Conservation (phyloP, 1,140 invertebrate genomes). For the Bombus breviceps region DNA sequence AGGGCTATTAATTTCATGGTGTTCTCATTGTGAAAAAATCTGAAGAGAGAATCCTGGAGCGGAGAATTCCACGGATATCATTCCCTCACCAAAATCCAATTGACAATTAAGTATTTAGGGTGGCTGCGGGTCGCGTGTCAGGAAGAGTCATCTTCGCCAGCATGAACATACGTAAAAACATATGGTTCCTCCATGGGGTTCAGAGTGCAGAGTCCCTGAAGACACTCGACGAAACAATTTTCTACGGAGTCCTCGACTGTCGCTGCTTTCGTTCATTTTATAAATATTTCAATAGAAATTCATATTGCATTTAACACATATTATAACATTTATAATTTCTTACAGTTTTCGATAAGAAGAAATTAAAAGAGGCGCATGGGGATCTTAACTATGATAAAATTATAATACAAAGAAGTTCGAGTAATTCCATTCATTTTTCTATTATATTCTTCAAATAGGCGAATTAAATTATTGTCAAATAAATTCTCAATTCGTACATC, state of each 20-base stretch:
- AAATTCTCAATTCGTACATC: background rate
- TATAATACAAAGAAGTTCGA: too few relatives aligned
- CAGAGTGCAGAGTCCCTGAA: slow-evolving; percentile 43
- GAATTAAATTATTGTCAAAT: background rate
- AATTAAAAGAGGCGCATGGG: too few relatives aligned
- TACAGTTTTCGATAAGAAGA: too few relatives aligned
- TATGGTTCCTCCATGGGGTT: slow-evolving; percentile 70
- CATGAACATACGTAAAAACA: slow-evolving; percentile 68
- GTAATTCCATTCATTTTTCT: too few relatives aligned
- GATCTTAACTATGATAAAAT: too few relatives aligned
- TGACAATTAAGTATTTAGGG: slow-evolving; percentile 52
- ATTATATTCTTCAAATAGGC: too few relatives aligned
- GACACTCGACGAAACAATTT: slow-evolving; percentile 40
- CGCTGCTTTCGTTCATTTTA: slow-evolving; percentile 7
- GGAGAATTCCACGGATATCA: slow-evolving; percentile 47
- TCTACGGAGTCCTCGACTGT: background rate
- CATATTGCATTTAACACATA: background rate
- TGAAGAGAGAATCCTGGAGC: background rate
- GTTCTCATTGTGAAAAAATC: background rate
- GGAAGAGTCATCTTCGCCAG: slow-evolving; percentile 73
- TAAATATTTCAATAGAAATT: background rate
- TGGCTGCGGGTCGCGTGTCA: slow-evolving; percentile 76
- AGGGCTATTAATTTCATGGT: background rate
- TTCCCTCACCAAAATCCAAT: slow-evolving; percentile 23
- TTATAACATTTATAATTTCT: background rate